Conservation (phyloP, 2,888 invertebrate genomes). For the Drosophila longiperda region DNA sequence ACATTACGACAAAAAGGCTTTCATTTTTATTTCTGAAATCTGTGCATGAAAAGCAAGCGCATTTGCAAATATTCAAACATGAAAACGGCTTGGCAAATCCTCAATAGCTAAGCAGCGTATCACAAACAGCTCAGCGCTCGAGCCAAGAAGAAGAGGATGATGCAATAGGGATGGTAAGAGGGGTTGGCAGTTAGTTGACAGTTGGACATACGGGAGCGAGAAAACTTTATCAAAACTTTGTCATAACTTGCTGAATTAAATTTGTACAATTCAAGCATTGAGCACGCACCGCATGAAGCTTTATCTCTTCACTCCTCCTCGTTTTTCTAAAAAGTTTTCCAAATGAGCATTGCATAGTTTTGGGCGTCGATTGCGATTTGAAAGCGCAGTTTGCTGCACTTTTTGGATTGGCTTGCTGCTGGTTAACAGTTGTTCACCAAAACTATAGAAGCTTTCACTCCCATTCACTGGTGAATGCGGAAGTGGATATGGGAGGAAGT, state of each 20-base stretch:
- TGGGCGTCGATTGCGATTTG: constrained; percentile 57
- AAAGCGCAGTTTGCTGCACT: constrained; percentile 47
- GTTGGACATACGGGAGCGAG: constrained; percentile 71
- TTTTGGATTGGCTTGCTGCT: constrained; percentile 11
- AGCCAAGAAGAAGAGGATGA: neutral
- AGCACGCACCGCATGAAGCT: constrained; percentile 44
- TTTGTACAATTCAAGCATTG: constrained; percentile 71
- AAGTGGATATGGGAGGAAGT: neutral
- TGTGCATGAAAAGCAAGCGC: constrained; percentile 71
- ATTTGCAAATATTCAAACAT: constrained; percentile 77
- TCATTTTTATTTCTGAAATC: constrained; percentile 47
- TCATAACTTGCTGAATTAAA: constrained; percentile 77
- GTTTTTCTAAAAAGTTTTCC: constrained; percentile 37
- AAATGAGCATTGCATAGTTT: constrained; percentile 59
- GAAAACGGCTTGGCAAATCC: constrained; percentile 76
- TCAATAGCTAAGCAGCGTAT: constrained; percentile 76
- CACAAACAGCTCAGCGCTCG: constrained; percentile 67
- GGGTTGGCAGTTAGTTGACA: constrained; percentile 54
- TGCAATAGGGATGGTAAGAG: neutral
- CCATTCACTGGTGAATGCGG: constrained; percentile 6
- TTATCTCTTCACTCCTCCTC: constrained; percentile 23
- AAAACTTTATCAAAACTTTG: constrained; percentile 70
- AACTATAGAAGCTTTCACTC: constrained; percentile 56
- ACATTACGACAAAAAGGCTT: constrained; percentile 56
- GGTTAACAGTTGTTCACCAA: constrained; percentile 11